phyloP scores from a whole-genome alignment of 2,113 vertebrate genomes.

The Oryzias javanicus region DNA sequence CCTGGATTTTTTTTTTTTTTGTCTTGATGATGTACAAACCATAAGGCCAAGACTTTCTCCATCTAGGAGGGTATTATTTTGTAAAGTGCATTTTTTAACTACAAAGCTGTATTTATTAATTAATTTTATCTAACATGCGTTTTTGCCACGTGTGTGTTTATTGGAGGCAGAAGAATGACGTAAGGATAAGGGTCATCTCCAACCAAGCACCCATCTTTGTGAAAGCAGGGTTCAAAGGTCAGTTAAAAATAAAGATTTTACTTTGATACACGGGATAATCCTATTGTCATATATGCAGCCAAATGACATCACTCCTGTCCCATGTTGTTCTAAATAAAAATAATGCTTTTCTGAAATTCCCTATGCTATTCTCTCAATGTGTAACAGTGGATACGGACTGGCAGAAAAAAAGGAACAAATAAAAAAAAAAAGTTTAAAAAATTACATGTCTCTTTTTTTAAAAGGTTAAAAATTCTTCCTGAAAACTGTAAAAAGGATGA shows the following conservation, averaged over 20 bases:
- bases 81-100: constrained; percentile 82
- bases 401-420: too few species aligned
- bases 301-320: constrained; percentile 76
- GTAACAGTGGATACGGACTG: neutral
- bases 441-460: too few species aligned
- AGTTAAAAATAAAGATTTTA: constrained; percentile 73
- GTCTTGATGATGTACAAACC: constrained; percentile 47
- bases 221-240: constrained; percentile 60
- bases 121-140: constrained; percentile 59
- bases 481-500: too few species aligned
- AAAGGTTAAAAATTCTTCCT: too few species aligned
- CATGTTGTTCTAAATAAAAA: constrained; percentile 72
- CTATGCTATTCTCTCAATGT: constrained; percentile 44
- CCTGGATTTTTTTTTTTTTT: constrained; percentile 57
- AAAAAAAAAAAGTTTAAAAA: too few species aligned
- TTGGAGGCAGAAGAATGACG: constrained; percentile 30
- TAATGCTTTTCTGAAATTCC: constrained; percentile 67
- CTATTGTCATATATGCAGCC: constrained; percentile 71
- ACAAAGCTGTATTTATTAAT: constrained; percentile 37
- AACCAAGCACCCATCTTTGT: constrained; percentile 58
- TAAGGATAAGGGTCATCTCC: constrained; percentile 41
- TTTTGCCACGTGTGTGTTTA: constrained; percentile 52
- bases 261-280: constrained; percentile 73
- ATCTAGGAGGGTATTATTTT: constrained; percentile 73
- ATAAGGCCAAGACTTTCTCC: constrained; percentile 68